These are phyloP conservation scores for Disparrhopalites patrizii DNA, from an alignment of 2,888 invertebrate genomes.

Conservation along the genomic window DNA sequence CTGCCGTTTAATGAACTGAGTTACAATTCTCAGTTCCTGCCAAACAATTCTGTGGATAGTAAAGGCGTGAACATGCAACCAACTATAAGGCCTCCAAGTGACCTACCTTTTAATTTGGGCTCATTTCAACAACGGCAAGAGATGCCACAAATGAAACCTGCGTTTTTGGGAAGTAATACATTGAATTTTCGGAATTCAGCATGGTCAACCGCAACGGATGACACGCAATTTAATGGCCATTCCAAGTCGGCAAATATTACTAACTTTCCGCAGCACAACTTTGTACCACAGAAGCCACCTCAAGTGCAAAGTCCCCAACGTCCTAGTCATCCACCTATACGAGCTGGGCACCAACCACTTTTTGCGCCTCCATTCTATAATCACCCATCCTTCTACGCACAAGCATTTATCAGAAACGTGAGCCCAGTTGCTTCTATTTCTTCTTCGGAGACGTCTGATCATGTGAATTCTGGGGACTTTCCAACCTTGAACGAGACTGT, in stretches of 20 bases:
- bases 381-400: slow-evolving; percentile 6
- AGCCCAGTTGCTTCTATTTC: slow-evolving; percentile 19
- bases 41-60: background rate
- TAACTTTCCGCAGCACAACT: background rate
- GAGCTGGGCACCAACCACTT: background rate
- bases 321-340: background rate
- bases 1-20: slow-evolving; percentile 21
- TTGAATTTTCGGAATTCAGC: background rate
- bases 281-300: background rate
- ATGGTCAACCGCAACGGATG: background rate
- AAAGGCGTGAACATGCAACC: background rate
- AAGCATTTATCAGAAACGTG: slow-evolving; percentile 4
- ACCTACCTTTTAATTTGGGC: background rate
- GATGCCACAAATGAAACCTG: background rate
- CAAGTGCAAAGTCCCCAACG: background rate
- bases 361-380: background rate
- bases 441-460: slow-evolving; percentile 15
- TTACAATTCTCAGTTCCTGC: slow-evolving; percentile 15
- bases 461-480: slow-evolving; percentile 19
- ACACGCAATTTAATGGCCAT: background rate
- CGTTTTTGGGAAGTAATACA: background rate
- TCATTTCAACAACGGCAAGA: background rate
- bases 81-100: background rate
- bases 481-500: slow-evolving; percentile 18
- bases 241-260: background rate